These are phyloP conservation scores for Sinocyclocheilus rhinocerous DNA, from an alignment of 2,113 vertebrate species.

Conservation along the genomic window DNA sequence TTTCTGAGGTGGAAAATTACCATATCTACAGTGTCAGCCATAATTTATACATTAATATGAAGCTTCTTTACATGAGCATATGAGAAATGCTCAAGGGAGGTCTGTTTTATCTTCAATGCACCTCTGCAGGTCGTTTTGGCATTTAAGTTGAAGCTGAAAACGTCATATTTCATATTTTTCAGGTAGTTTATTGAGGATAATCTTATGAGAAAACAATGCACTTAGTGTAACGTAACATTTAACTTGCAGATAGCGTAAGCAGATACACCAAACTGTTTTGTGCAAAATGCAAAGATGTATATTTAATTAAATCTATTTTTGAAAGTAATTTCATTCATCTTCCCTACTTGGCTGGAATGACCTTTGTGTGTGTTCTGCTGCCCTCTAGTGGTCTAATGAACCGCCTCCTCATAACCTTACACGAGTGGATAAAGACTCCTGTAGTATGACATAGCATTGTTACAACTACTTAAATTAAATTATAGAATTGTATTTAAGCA, in stretches of 20 bases:
- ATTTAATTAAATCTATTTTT: neutral
- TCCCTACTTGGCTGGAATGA: neutral
- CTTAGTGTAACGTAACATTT: neutral
- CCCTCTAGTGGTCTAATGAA: neutral
- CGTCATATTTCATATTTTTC: neutral
- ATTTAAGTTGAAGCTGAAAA: neutral
- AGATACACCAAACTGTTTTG: neutral
- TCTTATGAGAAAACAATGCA: neutral
- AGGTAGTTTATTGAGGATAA: neutral
- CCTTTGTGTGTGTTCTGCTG: neutral
- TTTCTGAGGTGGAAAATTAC: neutral
- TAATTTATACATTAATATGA: neutral
- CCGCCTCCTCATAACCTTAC: neutral
- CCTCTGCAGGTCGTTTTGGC: neutral
- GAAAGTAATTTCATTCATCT: neutral
- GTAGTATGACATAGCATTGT: neutral
- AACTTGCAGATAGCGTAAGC: neutral
- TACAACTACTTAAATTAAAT: neutral
- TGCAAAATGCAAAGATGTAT: neutral
- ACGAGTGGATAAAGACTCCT: neutral
- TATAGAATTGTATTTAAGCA: neutral
- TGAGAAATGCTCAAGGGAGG: neutral
- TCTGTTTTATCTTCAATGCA: neutral
- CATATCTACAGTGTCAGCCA: neutral
- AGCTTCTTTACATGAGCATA: neutral